Base-by-base conservation (phyloP, 2,113 vertebrate species). In the Cochlearius cochlearius region DNA sequence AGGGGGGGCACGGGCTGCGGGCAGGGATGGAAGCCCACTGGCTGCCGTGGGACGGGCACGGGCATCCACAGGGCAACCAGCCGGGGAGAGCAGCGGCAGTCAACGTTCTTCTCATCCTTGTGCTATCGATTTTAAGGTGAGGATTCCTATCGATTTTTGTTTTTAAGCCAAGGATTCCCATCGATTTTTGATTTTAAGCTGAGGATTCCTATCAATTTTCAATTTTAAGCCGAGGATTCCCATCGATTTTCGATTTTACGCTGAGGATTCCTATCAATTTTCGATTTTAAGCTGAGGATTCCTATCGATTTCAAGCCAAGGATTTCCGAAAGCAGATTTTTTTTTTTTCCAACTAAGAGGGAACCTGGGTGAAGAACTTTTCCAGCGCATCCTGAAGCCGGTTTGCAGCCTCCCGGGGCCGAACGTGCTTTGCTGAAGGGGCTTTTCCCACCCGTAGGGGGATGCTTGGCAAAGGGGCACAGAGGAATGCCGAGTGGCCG, bases 321-420 rank as follows among this genome's bases (percentile, higher is more conserved):
- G 62, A 22, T 45, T 75, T 13, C 26, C 22, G 18, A 50, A 52
- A 26, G 12, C 23, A 30, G 47, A 12, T 23, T 12, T 20, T 21
- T 36, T 38, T 25, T 66, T 39, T 36, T 19, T 34, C 7, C 3
- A 1, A 4, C n/a, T 15, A 27, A 50, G 21, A 56, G 12, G 3
- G 32, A 5, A 41, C 38, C 26, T 9, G 49, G 4, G 11, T 16
- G 38, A 63, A 34, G 55, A 60, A 15, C 11, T 62, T 72, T 7
- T 4, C 39, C 30, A 30, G 30, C 0, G 0, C 41, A 43, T 58
- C 73, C 34, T 34, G 12, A 19, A 71, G 10, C 1, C 0, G 0
- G 4, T 39, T 60, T 34, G 4, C 49, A 49, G 15, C 38, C 20
- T n/a, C 38, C 26, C 2, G 1, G 25, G 7, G 9, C 17, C 9